Conservation (phyloP, 2,888 invertebrate genomes). For the Philereme transversata region DNA sequence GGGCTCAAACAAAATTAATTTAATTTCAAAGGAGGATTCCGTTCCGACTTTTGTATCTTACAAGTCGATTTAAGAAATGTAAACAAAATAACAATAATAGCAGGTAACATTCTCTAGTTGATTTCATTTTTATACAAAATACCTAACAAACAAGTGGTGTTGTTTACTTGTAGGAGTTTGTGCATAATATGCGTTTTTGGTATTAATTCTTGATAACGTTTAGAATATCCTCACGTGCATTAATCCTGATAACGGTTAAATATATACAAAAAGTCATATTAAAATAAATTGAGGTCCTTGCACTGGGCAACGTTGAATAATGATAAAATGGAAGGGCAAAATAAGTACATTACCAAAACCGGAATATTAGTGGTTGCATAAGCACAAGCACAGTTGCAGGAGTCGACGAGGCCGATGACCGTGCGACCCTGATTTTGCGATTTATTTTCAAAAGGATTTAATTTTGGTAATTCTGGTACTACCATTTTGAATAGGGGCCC, state of each 20-base stretch:
- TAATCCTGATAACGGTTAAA: too few relatives aligned
- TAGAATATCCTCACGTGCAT: too few relatives aligned
- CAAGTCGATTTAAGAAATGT: slow-evolving; percentile 12
- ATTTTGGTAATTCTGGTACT: too few relatives aligned
- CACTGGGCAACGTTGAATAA: slow-evolving; percentile 38
- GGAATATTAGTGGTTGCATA: slow-evolving; percentile 67
- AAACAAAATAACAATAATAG: slow-evolving; percentile 13
- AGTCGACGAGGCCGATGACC: slow-evolving; percentile 63
- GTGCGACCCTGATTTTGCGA: slow-evolving; percentile 58
- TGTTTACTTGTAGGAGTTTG: too few relatives aligned
- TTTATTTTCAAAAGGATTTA: too few relatives aligned
- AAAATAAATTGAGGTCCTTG: slow-evolving; percentile 39
- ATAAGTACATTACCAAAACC: slow-evolving; percentile 53
- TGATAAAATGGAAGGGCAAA: slow-evolving; percentile 51
- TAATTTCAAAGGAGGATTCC: slow-evolving; percentile 31
- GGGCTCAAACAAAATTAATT: slow-evolving; percentile 36
- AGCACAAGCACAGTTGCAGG: slow-evolving; percentile 59
- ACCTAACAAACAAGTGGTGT: not conserved
- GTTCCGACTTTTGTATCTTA: slow-evolving; percentile 22
- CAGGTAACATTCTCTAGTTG: slow-evolving; percentile 1
- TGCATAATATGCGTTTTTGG: too few relatives aligned
- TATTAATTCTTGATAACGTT: too few relatives aligned
- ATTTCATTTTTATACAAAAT: slow-evolving; percentile 1
- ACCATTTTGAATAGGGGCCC: too few relatives aligned
- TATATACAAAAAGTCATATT: not conserved